phyloP scores from a whole-genome alignment of 1,140 invertebrate genomes.

The Pseudomyrmex cubaensis region DNA sequence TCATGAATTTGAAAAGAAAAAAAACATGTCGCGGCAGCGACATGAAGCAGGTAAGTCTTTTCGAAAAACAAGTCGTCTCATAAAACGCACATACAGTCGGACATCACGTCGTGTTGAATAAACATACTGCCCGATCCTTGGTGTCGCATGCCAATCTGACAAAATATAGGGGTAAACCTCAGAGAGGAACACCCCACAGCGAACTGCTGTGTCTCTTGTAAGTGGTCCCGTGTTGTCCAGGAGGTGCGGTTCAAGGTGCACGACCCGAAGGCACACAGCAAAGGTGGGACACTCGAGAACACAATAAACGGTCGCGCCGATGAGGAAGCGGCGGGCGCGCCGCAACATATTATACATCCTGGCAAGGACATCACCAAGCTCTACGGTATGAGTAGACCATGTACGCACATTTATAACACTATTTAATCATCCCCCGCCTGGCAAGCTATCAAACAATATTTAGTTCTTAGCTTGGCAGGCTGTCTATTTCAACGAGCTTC shows the following conservation, averaged over 20 bases:
- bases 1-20: no score
- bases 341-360: slow-evolving; percentile 91
- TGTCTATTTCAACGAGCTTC: slow-evolving; percentile 62
- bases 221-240: slow-evolving; percentile 93
- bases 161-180: slow-evolving; percentile 78
- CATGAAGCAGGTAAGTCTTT: slow-evolving; percentile 50
- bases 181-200: slow-evolving; percentile 77
- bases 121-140: slow-evolving; percentile 60
- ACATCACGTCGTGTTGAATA: slow-evolving; percentile 32
- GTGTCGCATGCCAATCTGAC: slow-evolving; percentile 76
- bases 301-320: slow-evolving; percentile 93
- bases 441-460: slow-evolving; percentile 60
- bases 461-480: slow-evolving; percentile 58
- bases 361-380: slow-evolving; percentile 95
- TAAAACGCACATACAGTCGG: slow-evolving; percentile 22
- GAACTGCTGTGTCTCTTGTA: slow-evolving; percentile 87
- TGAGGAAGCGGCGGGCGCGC: slow-evolving; percentile 89
- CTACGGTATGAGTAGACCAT: slow-evolving; percentile 85
- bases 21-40: slow-evolving; percentile 20
- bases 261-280: slow-evolving; percentile 96
- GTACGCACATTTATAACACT: slow-evolving; percentile 56
- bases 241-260: slow-evolving; percentile 97
- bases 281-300: slow-evolving; percentile 95
- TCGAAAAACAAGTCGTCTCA: background rate
- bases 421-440: slow-evolving; percentile 48